Base-by-base conservation (phyloP, 1,140 invertebrate genomes). In the Drosophila nasuta region DNA sequence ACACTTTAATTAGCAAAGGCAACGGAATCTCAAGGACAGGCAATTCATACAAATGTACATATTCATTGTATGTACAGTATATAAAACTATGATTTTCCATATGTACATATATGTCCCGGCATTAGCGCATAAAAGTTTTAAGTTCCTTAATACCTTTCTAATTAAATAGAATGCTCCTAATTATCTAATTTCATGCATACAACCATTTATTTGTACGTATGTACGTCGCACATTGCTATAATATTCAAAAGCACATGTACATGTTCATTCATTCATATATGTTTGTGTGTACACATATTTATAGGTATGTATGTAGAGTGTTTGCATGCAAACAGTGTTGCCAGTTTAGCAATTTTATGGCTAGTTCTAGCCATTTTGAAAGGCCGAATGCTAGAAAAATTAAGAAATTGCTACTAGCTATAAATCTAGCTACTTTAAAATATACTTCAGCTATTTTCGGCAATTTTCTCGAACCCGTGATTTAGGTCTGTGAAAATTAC, bases 301-400 rank as follows among this genome's bases (percentile, higher is more conserved):
- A 43, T 25, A 45, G 28, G 25, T 56, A 30, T 25, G 20, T 25
- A 25, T 25, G 20, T 25, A 25, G 4, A 25, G 20, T 25, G 28
- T 45, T 56, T 33, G 15, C 17, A 62, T 35, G 33, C 11, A 54
- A 46, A 69, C 25, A 69, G n/a, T n/a, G n/a, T n/a, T n/a, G n/a
- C n/a, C n/a, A n/a, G n/a, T n/a, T n/a, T n/a, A n/a, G n/a, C n/a
- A n/a, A n/a, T n/a, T n/a, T n/a, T n/a, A n/a, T n/a, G n/a, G n/a
- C n/a, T n/a, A n/a, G n/a, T n/a, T n/a, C n/a, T n/a, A n/a, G n/a
- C n/a, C n/a, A n/a, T n/a, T n/a, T n/a, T n/a, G n/a, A n/a, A n/a
- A n/a, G n/a, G n/a, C n/a, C n/a, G n/a, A n/a, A n/a, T n/a, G n/a
- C n/a, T n/a, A n/a, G n/a, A n/a, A n/a, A n/a, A n/a, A n/a, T n/a